Conservation (phyloP, 2,113 vertebrate genomes). For the Aegithalos caudatus region DNA sequence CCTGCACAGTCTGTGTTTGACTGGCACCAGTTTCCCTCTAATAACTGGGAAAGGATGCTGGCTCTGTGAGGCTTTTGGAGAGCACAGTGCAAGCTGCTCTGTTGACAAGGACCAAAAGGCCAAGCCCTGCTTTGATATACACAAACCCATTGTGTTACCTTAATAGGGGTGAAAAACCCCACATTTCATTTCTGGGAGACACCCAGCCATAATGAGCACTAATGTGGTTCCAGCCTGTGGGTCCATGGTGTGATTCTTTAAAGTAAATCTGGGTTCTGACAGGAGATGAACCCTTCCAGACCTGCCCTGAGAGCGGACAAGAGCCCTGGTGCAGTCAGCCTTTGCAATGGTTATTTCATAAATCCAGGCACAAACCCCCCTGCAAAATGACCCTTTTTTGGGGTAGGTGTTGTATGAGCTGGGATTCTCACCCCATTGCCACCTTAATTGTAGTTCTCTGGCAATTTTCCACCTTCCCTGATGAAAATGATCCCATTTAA, state of each 20-base stretch:
- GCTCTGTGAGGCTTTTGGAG: not conserved
- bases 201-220: not conserved
- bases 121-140: not conserved
- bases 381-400: not conserved
- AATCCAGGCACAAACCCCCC: rapidly evolving
- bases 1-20: not conserved
- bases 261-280: not conserved
- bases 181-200: not conserved
- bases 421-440: not conserved
- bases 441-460: not conserved
- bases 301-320: rapidly evolving
- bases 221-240: rapidly evolving
- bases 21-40: not conserved
- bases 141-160: not conserved
- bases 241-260: not conserved
- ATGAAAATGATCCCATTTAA: not conserved
- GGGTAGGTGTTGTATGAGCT: rapidly evolving
- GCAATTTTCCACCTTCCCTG: not conserved
- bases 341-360: not conserved
- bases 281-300: not conserved
- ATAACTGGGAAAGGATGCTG: not conserved
- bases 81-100: not conserved
- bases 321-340: not conserved
- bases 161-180: rapidly evolving
- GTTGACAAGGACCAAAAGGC: not conserved